Conservation (phyloP, 2,797 vertebrate species). For the Psittacula derbiana region DNA sequence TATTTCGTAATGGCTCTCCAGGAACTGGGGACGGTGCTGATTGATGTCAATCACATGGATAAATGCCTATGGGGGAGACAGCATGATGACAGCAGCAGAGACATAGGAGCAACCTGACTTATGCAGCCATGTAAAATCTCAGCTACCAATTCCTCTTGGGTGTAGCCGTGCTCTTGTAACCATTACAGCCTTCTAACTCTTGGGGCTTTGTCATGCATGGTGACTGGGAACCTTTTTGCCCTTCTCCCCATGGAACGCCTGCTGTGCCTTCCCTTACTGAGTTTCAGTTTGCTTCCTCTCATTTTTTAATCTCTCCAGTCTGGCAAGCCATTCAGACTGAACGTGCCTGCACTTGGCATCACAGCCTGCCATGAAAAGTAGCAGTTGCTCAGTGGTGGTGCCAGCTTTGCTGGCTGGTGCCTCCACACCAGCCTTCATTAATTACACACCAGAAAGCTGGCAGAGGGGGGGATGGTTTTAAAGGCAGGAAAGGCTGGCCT, state of each 20-base stretch:
- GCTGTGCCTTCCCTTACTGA: neutral
- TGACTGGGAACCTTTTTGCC: neutral
- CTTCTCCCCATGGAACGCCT: neutral
- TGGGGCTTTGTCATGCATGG: neutral
- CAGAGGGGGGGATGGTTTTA: neutral
- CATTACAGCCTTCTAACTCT: neutral
- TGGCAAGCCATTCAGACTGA: neutral
- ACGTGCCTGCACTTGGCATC: neutral
- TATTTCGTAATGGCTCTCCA: conserved; percentile 82
- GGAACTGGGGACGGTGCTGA: conserved; percentile 89
- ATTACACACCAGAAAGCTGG: neutral
- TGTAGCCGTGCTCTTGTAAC: accelerated
- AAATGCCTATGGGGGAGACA: conserved; percentile 80
- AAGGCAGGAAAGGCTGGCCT: neutral
- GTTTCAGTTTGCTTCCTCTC: neutral
- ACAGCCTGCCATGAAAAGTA: neutral
- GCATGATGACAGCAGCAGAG: neutral
- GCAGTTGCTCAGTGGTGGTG: neutral
- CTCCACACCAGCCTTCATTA: neutral
- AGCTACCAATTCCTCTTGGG: neutral
- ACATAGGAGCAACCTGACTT: neutral
- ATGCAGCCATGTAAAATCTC: neutral
- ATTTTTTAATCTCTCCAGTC: neutral
- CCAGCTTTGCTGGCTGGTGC: neutral
- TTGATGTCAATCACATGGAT: conserved; percentile 91